Base-by-base conservation (phyloP, 2,113 vertebrate species). In the Gopherus evgoodei region DNA sequence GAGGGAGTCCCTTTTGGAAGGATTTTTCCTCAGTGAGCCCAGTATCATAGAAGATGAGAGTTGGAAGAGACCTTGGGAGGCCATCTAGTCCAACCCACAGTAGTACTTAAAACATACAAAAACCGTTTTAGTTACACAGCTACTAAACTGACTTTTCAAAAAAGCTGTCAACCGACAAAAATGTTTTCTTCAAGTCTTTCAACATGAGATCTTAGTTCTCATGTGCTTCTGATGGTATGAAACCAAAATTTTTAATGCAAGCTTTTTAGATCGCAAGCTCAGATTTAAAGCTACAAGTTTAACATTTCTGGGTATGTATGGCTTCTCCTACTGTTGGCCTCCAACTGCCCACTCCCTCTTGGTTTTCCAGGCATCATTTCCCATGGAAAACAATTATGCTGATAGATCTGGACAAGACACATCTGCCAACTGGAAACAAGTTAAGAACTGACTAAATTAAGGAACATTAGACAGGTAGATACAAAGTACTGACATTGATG, bases 221-320 rank as follows among this genome's bases (percentile, higher is more conserved):
- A 22, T 44, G 16, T n/a, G 31, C 12, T 31, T 50, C 1, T 88
- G 21, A 50, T 4, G 80, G 78, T 11, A 13, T 27, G 2, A 81
- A 91, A 16, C 65, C 21, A 12, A 59, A 11, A 5, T n/a, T 22
- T 69, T 72, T 38, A 13, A 94, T 57, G 9, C 6, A 1, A 22
- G 35, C 5, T 5, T 22, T 50, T 17, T 8, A 49, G 22, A 83
- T 2, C 86, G 2, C 16, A 50, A 12, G 81, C 80, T 62, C 5
- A 16, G 11, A 7, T 1, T 25, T 8, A 0, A 3, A 82, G 47
- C 42, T 88, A 52, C 38, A 84, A 2, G 0, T 53, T 2, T 11
- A 59, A 1, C 5, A 35, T 12, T 75, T 90, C 25, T 3, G 54
- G 35, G 35, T 14, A 42, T 3, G 65, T 14, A 42, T 3, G 65